These are phyloP conservation scores for Gymnoscopelus braueri DNA, from an alignment of 2,797 vertebrate genomes.

Conservation along the genomic window DNA sequence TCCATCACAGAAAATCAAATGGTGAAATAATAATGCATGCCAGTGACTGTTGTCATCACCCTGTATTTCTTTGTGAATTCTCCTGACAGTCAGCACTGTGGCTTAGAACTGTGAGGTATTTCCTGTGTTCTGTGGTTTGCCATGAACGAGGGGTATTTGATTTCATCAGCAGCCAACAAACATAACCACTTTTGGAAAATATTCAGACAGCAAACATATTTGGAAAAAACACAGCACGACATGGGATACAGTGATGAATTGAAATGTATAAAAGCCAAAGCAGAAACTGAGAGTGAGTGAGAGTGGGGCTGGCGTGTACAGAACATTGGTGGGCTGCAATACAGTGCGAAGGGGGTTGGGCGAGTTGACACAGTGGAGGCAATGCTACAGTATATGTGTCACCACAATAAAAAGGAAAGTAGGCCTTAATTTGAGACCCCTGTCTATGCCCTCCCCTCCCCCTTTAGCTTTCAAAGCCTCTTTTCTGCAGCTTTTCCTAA, in stretches of 20 bases:
- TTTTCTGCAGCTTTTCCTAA: constrained; percentile 68
- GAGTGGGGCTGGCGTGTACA: constrained; percentile 1
- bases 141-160: constrained; percentile 48
- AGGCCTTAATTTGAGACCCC: constrained; percentile 59
- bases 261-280: constrained; percentile 1
- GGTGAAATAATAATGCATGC: constrained; percentile 15
- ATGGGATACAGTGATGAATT: constrained; percentile 10
- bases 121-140: constrained; percentile 41
- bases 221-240: constrained; percentile 28
- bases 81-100: constrained; percentile 30
- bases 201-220: constrained; percentile 38
- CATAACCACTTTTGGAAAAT: constrained; percentile 30
- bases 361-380: constrained; percentile 22
- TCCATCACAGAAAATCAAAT: constrained; percentile 6
- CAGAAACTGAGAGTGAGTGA: not conserved
- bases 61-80: constrained; percentile 30
- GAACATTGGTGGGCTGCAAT: constrained; percentile 5
- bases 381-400: constrained; percentile 36
- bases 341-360: constrained; percentile 34
- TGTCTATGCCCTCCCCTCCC: constrained; percentile 36
- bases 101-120: constrained; percentile 1
- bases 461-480: constrained; percentile 53
- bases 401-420: constrained; percentile 40
- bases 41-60: constrained; percentile 27
- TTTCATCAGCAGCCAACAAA: constrained; percentile 42